phyloP scores from a whole-genome alignment of 2,113 vertebrate species.

The Mastomys natalensis region DNA sequence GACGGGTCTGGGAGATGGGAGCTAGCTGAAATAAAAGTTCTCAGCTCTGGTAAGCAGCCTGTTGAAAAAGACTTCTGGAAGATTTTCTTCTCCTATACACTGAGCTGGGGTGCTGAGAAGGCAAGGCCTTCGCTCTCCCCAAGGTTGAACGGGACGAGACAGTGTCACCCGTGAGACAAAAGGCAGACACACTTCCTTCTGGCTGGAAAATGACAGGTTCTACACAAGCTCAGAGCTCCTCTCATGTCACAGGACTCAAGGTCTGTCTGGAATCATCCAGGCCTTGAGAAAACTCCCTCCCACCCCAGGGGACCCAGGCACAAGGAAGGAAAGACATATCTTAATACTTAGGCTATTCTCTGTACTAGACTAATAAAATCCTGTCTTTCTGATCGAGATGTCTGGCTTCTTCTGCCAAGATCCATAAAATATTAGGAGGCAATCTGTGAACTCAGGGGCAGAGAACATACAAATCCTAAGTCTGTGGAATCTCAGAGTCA shows the following conservation, averaged over 20 bases:
- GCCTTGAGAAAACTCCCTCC: neutral
- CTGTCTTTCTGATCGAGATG: slow-evolving; percentile 8
- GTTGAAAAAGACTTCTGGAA: neutral
- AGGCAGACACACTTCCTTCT: neutral
- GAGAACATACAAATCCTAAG: neutral
- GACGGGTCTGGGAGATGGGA: neutral
- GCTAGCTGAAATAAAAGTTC: neutral
- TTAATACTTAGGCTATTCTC: neutral
- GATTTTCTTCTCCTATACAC: neutral
- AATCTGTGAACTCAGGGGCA: neutral
- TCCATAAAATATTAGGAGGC: neutral
- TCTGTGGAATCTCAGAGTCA: neutral
- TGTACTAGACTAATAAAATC: neutral
- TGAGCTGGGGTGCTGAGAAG: slow-evolving; percentile 41
- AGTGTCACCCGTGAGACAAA: neutral
- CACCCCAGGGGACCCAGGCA: neutral
- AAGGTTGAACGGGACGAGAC: neutral
- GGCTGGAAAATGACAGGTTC: neutral
- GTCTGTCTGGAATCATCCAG: neutral
- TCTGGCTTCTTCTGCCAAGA: slow-evolving; percentile 20
- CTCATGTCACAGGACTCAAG: neutral
- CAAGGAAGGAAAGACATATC: neutral
- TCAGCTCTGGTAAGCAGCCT: neutral
- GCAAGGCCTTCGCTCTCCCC: neutral
- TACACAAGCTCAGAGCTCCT: neutral